These are phyloP conservation scores for Ibidorhyncha struthersii DNA, from an alignment of 2,113 vertebrate species.

Conservation along the genomic window DNA sequence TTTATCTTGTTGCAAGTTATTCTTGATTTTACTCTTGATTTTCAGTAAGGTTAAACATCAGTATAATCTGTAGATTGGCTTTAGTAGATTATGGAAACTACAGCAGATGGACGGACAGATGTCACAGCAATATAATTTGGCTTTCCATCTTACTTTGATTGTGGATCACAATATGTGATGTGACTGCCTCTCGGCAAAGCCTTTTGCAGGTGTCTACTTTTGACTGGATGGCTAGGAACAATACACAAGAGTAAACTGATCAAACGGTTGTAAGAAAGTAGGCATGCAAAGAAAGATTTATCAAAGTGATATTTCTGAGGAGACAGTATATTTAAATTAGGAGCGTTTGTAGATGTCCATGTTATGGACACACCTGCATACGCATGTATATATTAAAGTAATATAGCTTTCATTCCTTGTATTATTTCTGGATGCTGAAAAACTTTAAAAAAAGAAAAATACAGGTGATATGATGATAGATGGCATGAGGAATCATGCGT, in stretches of 20 bases:
- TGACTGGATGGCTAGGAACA: background rate
- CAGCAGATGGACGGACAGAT: slow-evolving; percentile 79
- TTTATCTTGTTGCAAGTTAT: slow-evolving; percentile 27
- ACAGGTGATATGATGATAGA: background rate
- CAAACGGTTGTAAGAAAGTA: background rate
- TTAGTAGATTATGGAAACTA: slow-evolving; percentile 58
- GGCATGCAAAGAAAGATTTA: background rate
- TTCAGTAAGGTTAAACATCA: slow-evolving; percentile 40
- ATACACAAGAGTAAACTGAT: background rate
- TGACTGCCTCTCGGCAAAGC: slow-evolving; percentile 53
- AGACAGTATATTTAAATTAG: background rate
- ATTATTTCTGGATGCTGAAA: background rate
- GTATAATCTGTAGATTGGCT: slow-evolving; percentile 58
- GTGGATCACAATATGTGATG: slow-evolving; percentile 40
- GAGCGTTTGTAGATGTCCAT: background rate
- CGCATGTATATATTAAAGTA: background rate
- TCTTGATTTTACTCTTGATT: background rate
- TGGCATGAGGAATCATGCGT: background rate
- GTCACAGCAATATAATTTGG: slow-evolving; percentile 73
- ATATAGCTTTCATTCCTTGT: background rate
- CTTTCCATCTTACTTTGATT: slow-evolving; percentile 54
- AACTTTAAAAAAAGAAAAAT: background rate
- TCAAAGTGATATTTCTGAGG: background rate
- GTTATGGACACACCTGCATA: background rate
- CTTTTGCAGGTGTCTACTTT: slow-evolving; percentile 55